A percentile compares a stretch with the other conserved stretches of the same genome.
Evolutionary conservation across 2,797 vertebrate genomes (phyloP).

Genomic region (Sebastiscus albofasciatus): DNA sequence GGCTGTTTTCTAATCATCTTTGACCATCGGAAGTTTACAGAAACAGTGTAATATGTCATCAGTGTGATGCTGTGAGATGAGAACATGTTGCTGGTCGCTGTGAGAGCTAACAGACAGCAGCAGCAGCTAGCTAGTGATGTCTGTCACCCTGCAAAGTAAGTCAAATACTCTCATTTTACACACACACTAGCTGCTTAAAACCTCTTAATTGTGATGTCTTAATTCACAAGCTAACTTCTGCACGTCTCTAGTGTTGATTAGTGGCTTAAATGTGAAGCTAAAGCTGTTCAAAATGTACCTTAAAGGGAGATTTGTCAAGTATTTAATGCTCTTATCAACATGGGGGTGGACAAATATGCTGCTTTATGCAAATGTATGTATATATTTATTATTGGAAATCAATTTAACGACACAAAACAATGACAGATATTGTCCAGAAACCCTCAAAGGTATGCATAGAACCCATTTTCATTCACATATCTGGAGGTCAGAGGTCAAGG

Average conservation of each 20-base stretch:
- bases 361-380: too few relatives aligned
- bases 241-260: rapidly evolving
- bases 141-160: conserved; percentile 58
- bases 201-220: rapidly evolving
- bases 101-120: conserved; percentile 42
- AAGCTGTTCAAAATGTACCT: neutral
- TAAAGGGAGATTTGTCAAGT: too few relatives aligned
- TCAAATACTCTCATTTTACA: neutral
- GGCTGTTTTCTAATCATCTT: rapidly evolving
- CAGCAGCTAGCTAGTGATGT: conserved; percentile 34
- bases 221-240: rapidly evolving
- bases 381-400: too few relatives aligned
- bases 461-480: too few relatives aligned
- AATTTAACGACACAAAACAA: too few relatives aligned
- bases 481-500: too few relatives aligned
- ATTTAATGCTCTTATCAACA: too few relatives aligned
- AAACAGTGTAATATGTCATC: neutral
- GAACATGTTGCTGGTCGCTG: conserved; percentile 50
- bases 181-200: neutral
- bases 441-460: too few relatives aligned
- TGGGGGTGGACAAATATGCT: rapidly evolving
- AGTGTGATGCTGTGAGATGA: neutral
- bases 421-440: too few relatives aligned
- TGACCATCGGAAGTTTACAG: neutral
- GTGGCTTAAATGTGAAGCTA: neutral